Conservation (phyloP, 2,888 invertebrate genomes). For the Chouioia cunea region DNA sequence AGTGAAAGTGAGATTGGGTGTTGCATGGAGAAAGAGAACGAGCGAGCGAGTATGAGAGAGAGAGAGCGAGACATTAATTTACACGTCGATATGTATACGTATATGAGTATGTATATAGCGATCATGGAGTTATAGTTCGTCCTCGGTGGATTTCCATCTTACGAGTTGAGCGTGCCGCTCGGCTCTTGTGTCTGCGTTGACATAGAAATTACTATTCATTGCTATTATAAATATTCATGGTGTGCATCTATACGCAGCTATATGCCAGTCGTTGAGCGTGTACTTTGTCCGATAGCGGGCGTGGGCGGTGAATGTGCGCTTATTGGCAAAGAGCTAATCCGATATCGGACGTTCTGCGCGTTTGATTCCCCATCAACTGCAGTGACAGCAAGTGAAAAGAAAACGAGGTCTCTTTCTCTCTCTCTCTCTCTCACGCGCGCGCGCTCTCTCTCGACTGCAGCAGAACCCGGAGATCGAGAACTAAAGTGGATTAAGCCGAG, state of each 20-base stretch:
- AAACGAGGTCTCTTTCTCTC: too few relatives aligned
- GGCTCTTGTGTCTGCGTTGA: constrained; percentile 16
- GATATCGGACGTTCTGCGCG: background rate
- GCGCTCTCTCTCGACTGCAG: too few relatives aligned
- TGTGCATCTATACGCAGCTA: background rate
- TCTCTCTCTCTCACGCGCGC: too few relatives aligned
- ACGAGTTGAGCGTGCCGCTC: too few relatives aligned
- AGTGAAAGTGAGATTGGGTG: too few relatives aligned
- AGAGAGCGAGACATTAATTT: background rate
- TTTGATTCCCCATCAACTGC: background rate
- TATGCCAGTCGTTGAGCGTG: background rate
- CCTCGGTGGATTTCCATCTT: constrained; percentile 31
- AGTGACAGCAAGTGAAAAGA: background rate
- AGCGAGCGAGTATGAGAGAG: background rate
- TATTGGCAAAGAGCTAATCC: too few relatives aligned
- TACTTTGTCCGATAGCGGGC: background rate
- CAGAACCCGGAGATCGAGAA: constrained; percentile 11
- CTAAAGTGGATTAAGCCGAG: constrained; percentile 25
- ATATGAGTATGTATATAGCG: too few relatives aligned
- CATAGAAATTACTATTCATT: constrained; percentile 41
- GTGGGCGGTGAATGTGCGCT: too few relatives aligned
- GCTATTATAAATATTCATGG: constrained; percentile 42
- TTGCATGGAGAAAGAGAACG: background rate
- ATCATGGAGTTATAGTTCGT: too few relatives aligned
- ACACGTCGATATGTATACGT: too few relatives aligned